A percentile compares a stretch with the other conserved stretches of the same genome.
phyloP scores from a whole-genome alignment of 1,140 invertebrate genomes.

The Lordiphosa collinella region DNA sequence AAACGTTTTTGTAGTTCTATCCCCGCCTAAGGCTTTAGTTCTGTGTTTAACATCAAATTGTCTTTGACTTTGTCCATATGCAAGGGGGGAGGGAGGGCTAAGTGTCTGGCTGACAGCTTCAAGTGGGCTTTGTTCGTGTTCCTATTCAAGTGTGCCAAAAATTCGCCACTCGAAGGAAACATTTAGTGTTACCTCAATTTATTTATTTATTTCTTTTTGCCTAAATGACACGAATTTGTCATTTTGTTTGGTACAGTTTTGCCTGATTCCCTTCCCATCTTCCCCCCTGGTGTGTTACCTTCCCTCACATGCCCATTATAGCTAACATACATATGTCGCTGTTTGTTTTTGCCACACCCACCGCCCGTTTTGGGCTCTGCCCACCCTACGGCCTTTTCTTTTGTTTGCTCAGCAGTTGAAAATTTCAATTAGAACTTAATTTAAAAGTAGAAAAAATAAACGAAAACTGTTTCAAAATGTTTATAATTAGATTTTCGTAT shows the following conservation, averaged over 20 bases:
- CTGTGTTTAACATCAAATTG: slow-evolving; percentile 54
- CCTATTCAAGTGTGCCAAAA: slow-evolving; percentile 38
- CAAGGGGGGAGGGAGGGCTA: not conserved
- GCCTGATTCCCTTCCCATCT: not conserved
- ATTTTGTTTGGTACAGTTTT: slow-evolving; percentile 48
- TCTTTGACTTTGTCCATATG: slow-evolving; percentile 74
- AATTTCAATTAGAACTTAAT: slow-evolving; percentile 62
- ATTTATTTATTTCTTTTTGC: slow-evolving; percentile 59
- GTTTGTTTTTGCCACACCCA: slow-evolving; percentile 57
- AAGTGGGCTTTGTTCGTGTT: slow-evolving; percentile 29
- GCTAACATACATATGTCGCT: slow-evolving; percentile 57
- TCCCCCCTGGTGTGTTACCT: slow-evolving; percentile 13
- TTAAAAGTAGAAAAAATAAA: not conserved
- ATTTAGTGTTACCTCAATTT: slow-evolving; percentile 44
- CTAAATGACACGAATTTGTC: slow-evolving; percentile 70
- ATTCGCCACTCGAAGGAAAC: slow-evolving; percentile 25
- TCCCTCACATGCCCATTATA: slow-evolving; percentile 7
- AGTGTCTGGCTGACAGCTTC: slow-evolving; percentile 60
- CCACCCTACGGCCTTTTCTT: slow-evolving; percentile 19
- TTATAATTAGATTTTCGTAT: slow-evolving; percentile 70
- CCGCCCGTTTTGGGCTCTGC: slow-evolving; percentile 2
- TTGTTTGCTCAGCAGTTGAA: slow-evolving; percentile 64
- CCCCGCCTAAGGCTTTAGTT: slow-evolving; percentile 15
- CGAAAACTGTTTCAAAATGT: slow-evolving; percentile 57
- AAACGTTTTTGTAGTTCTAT: slow-evolving; percentile 21